Conservation (phyloP, 2,113 vertebrate species). For the Ivindomyrus marchei region DNA sequence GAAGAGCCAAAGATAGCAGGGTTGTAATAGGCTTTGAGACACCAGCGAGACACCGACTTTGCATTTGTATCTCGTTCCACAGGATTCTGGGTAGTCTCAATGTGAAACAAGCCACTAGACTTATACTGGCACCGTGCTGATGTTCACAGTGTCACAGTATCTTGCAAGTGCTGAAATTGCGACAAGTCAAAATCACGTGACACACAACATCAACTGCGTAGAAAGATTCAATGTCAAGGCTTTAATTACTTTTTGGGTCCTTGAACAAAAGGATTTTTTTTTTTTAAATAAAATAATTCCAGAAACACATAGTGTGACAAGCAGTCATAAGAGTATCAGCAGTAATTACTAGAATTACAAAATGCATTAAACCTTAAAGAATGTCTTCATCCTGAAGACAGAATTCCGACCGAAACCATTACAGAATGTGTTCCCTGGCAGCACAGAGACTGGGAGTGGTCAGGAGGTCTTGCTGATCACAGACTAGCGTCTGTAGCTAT, state of each 20-base stretch:
- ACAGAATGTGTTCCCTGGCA: neutral
- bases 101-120: neutral
- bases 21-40: neutral
- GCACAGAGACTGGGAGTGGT: neutral
- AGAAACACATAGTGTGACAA: neutral
- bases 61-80: neutral
- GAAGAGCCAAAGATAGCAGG: neutral
- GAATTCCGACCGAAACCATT: neutral
- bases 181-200: neutral
- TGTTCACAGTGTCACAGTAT: neutral
- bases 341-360: constrained; percentile 17
- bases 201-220: neutral
- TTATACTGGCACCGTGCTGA: neutral
- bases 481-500: neutral
- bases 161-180: neutral
- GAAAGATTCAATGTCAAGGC: neutral
- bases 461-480: neutral
- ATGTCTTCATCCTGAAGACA: constrained; percentile 5
- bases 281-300: neutral
- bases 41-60: neutral
- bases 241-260: constrained; percentile 5
- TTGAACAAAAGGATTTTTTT: neutral
- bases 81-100: neutral
- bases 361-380: neutral
- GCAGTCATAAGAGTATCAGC: neutral